Conservation (phyloP, 1,140 invertebrate genomes). For the Orchesella cincta region DNA sequence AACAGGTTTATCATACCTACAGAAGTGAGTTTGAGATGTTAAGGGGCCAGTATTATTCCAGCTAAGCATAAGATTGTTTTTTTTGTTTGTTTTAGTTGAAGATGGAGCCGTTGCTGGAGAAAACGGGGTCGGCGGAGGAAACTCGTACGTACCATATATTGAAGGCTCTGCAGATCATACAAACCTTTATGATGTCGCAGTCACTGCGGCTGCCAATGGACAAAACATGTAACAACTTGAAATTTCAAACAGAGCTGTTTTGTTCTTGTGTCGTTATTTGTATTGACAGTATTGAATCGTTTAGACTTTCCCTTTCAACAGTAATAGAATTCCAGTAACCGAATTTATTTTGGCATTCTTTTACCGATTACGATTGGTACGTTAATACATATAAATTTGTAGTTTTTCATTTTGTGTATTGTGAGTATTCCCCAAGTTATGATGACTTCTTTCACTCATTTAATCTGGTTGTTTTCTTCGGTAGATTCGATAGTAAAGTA, state of each 20-base stretch:
- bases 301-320: neutral
- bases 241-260: neutral
- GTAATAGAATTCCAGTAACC: neutral
- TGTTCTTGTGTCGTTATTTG: neutral
- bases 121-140: constrained; percentile 57
- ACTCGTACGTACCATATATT: constrained; percentile 72
- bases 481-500: neutral
- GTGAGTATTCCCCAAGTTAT: too few species aligned
- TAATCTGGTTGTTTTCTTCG: neutral
- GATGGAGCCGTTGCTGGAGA: constrained; percentile 52
- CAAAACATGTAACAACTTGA: constrained; percentile 60
- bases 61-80: too few species aligned
- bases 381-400: neutral
- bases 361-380: neutral
- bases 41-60: too few species aligned
- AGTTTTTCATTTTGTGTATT: neutral
- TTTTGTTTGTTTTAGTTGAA: constrained; percentile 49
- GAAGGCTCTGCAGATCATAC: constrained; percentile 66
- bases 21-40: neutral
- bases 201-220: constrained; percentile 70
- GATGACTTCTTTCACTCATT: neutral
- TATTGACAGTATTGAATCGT: constrained; percentile 23
- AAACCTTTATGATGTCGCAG: constrained; percentile 66
- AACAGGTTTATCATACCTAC: neutral
- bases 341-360: neutral